Conservation (phyloP, 2,797 vertebrate species). For the Alectoris magna region DNA sequence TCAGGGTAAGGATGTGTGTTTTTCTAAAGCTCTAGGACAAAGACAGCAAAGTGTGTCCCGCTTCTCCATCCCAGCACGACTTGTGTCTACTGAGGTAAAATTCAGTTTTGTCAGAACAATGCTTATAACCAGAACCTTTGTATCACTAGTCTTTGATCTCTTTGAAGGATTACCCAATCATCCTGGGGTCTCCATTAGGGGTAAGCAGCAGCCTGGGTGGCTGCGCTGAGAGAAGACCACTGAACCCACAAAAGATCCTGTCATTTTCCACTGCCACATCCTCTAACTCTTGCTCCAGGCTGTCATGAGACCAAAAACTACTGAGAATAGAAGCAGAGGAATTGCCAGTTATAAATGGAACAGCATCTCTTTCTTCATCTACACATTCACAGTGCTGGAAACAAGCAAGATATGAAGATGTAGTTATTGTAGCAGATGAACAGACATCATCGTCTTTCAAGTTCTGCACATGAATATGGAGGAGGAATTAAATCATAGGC, state of each 20-base stretch:
- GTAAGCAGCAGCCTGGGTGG: neutral
- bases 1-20: neutral
- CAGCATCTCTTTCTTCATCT: slow-evolving; percentile 29
- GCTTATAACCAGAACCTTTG: neutral
- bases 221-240: neutral
- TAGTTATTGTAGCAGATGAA: slow-evolving; percentile 36
- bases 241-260: neutral
- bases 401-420: slow-evolving; percentile 26
- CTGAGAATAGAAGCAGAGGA: slow-evolving; percentile 11
- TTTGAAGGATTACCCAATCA: neutral
- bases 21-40: neutral
- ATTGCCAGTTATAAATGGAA: slow-evolving; percentile 36
- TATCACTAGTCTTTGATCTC: neutral
- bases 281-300: neutral
- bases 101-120: neutral
- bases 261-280: neutral
- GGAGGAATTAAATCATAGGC: slow-evolving; percentile 27
- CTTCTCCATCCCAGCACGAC: neutral
- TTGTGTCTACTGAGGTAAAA: neutral
- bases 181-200: neutral
- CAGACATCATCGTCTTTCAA: neutral
- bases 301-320: neutral
- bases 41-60: accelerated
- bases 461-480: slow-evolving; percentile 56
- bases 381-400: neutral